A percentile compares a stretch with the other conserved stretches of the same genome.
These are phyloP conservation scores for Ophion costatus DNA, from an alignment of 2,888 invertebrate genomes.

Conservation along the genomic window DNA sequence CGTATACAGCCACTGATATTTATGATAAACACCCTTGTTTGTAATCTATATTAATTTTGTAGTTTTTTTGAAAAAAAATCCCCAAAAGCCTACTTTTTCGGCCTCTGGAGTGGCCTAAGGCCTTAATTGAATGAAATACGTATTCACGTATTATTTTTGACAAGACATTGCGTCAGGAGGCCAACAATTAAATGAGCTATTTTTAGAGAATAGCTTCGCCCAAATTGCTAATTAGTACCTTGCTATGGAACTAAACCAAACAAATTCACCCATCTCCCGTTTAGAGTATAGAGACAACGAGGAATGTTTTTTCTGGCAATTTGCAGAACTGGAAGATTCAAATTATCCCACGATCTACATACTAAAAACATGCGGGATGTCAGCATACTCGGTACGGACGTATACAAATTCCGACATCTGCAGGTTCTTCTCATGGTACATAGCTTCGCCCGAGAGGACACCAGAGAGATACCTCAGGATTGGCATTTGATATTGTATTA, in stretches of 20 bases:
- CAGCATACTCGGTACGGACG: background rate
- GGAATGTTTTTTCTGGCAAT: background rate
- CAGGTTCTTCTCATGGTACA: background rate
- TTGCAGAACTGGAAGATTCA: background rate
- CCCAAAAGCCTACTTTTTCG: too few relatives aligned
- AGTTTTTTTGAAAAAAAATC: too few relatives aligned
- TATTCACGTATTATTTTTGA: too few relatives aligned
- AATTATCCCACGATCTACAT: slow-evolving; percentile 5
- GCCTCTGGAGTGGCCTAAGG: too few relatives aligned
- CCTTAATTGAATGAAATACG: too few relatives aligned
- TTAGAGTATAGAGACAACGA: background rate
- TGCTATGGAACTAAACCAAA: background rate
- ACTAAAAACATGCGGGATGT: background rate
- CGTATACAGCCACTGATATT: too few relatives aligned
- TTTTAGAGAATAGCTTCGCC: too few relatives aligned
- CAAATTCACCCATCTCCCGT: background rate
- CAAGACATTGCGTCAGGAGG: too few relatives aligned
- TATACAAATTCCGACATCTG: background rate
- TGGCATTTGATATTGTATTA: slow-evolving; percentile 52
- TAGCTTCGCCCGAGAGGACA: slow-evolving; percentile 18
- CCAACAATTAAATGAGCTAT: too few relatives aligned
- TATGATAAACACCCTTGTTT: too few relatives aligned
- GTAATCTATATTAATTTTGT: too few relatives aligned
- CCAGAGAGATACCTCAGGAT: slow-evolving; percentile 27
- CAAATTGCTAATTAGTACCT: background rate